phyloP scores from a whole-genome alignment of 2,888 invertebrate genomes.

The Anticlea derivata region DNA sequence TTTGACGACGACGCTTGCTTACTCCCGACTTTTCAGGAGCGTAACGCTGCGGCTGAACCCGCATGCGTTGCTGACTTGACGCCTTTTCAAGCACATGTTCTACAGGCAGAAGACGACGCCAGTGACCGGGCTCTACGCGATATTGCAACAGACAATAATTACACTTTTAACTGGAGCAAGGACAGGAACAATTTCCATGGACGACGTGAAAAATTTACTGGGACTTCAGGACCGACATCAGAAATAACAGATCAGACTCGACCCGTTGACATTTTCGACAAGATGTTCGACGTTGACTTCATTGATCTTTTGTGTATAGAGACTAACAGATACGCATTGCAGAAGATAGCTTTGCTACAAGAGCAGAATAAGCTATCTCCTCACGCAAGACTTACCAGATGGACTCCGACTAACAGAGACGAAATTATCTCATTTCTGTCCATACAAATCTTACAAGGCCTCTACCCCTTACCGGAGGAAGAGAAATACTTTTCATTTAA shows the following conservation, averaged over 20 bases:
- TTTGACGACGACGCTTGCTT: not conserved
- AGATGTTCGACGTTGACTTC: slow-evolving; percentile 31
- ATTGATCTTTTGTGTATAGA: slow-evolving; percentile 27
- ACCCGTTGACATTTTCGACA: slow-evolving; percentile 24
- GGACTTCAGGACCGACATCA: slow-evolving; percentile 36
- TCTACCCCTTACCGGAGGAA: slow-evolving; percentile 7
- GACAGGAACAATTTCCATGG: slow-evolving; percentile 7
- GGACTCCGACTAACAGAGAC: not conserved
- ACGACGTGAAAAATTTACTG: slow-evolving; percentile 27
- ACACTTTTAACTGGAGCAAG: slow-evolving; percentile 16
- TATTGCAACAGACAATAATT: slow-evolving; percentile 16
- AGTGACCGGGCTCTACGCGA: slow-evolving; percentile 22
- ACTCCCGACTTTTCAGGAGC: not conserved
- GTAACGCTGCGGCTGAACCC: slow-evolving; percentile 9
- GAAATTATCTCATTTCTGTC: slow-evolving; percentile 5
- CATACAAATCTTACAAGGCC: not conserved
- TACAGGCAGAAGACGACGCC: slow-evolving; percentile 29
- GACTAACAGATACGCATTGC: slow-evolving; percentile 11
- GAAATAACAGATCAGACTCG: slow-evolving; percentile 25
- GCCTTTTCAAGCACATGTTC: slow-evolving; percentile 25
- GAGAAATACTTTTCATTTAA: not conserved
- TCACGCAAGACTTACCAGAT: not conserved
- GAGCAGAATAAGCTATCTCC: not conserved
- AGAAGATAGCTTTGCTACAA: slow-evolving; percentile 9
- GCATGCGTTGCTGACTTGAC: slow-evolving; percentile 11